Evolutionary conservation across 2,113 vertebrate genomes (phyloP).

Genomic region (Coryphaenoides rupestris): DNA sequence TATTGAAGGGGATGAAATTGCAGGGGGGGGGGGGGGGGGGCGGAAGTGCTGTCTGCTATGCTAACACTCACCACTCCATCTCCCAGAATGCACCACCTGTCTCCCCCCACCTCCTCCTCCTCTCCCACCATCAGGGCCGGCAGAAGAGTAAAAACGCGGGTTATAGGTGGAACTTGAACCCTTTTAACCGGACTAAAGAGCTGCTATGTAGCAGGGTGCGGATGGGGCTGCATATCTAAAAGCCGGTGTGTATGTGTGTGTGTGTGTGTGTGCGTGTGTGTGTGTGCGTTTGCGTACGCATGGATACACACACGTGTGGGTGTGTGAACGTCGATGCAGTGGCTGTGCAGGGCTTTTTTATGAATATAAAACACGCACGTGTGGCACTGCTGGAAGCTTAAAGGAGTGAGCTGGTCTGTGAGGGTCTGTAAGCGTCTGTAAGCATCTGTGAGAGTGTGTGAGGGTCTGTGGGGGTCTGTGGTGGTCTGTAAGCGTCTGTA

Average conservation of each 20-base stretch:
- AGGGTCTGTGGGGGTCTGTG: too few species aligned
- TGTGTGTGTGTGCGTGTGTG: slow-evolving; percentile 6
- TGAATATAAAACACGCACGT: too few species aligned
- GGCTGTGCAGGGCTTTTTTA: too few species aligned
- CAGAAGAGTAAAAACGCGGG: too few species aligned
- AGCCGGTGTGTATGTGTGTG: slow-evolving; percentile 5
- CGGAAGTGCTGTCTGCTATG: slow-evolving; percentile 13
- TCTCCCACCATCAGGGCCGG: neutral
- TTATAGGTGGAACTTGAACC: too few species aligned
- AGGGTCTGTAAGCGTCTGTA: too few species aligned
- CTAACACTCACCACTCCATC: slow-evolving; percentile 46
- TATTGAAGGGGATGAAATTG: slow-evolving; percentile 70
- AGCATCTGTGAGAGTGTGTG: too few species aligned
- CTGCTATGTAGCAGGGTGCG: too few species aligned
- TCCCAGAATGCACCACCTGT: slow-evolving; percentile 31
- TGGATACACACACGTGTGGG: neutral
- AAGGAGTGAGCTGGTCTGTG: slow-evolving; percentile 21
- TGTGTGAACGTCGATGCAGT: slow-evolving; percentile 1
- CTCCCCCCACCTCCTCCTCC: neutral
- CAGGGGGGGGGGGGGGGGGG: slow-evolving; percentile 27
- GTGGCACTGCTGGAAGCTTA: slow-evolving; percentile 18
- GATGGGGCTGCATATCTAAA: too few species aligned
- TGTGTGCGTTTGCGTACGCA: neutral
- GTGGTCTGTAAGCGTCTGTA: too few species aligned
- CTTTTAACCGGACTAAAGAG: too few species aligned